Evolutionary conservation across 2,888 invertebrate genomes (phyloP), one percentile per base, ranked within the genome.

Genomic region (Acanthosoma haemorrhoidale): DNA sequence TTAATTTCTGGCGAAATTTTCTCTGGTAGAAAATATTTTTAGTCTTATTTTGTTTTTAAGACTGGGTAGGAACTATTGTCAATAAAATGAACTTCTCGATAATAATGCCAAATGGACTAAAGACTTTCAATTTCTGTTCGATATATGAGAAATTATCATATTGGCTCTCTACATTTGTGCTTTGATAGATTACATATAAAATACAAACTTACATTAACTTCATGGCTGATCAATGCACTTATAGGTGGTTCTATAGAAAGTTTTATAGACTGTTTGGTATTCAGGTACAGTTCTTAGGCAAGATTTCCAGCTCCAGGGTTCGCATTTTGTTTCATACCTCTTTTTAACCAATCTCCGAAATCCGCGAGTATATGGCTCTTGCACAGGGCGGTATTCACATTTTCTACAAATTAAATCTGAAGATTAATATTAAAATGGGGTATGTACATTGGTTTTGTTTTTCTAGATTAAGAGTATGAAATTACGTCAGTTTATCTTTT

Each of bases 211-310:
- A 60, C 59, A 21, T 69, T 69, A 69, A 31, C 36, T 43, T 74
- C 70, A 72, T 51, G 72, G 73, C 59, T 75, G 70, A 68, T 73
- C 73, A 13, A 75, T 73, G 67, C 78, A 78, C 73, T 77, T 77
- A 74, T 78, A 78, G 16, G 76, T 76, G 2, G 78, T 78, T 69
- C 77, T 75, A 72, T 78, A 78, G 72, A 76, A 77, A 9, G 77
- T 78, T 73, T 77, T 77, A 72, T 77, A 77, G 34, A 78, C 77
- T 4, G 77, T 78, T 71, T 78, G 77, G 70, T 77, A 77, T 67
- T 77, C 76, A 3, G 78, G 77, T 60, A 77, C 74, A 59, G 76
- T 76, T 67, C 76, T 75, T 31, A 76, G 74, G 70, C 77, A 77
- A 32, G 76, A 75, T 71, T 77, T 77, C 76, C 76, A 76, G 34